Evolutionary conservation across 2,113 vertebrate species (phyloP), one percentile per base, ranked within the genome.

Genomic region (Cyphomyrus plagiostoma): DNA sequence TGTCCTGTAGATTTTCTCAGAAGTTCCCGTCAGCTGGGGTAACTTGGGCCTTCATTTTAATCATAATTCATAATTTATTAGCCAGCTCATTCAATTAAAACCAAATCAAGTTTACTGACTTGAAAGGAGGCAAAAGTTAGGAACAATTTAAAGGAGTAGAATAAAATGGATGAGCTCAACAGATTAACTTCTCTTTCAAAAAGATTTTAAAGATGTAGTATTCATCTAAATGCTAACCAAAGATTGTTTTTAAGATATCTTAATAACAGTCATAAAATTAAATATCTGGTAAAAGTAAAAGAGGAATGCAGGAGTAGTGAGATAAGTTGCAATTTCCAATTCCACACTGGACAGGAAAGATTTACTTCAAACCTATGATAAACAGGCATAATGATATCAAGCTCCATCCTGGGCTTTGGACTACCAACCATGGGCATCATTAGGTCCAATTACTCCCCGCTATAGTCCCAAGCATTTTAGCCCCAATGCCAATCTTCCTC

Each of bases 11-110:
- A 80, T 80, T 42, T 80, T 80, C 17, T 15, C 5, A 17, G 17
- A 39, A 42, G 6, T 35, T 19, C 74, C 15, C 2, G 4, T 80
- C 74, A 42, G 4, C 35, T 42, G 42, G 70, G 70, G 8, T 39
- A 39, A 77, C 30, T 39, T 30, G 26, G 35, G 3, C 4, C 30
- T 39, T 80, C 35, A 42, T 80, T 17, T 74, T 15, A 74, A 74
- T 35, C 66, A 74, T 92, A 93, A 95, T 95, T 95, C 93, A 94
- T 94, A 91, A 92, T 91, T 95, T 95, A 94, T 92, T 93, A 91
- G 92, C 89, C 91, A 89, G 92, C 91, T 95, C 93, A 91, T 94
- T 94, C 94, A 48, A 53, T 95, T 94, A 93, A 92, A 95, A 91
- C 85, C 83, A 91, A 92, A 92, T 91, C 62, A 92, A 90, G 90